Percentiles rank a stretch among this genome's conserved stretches.
phyloP scores from a whole-genome alignment of 2,888 invertebrate genomes.

The Lasioglossum marginatum region DNA sequence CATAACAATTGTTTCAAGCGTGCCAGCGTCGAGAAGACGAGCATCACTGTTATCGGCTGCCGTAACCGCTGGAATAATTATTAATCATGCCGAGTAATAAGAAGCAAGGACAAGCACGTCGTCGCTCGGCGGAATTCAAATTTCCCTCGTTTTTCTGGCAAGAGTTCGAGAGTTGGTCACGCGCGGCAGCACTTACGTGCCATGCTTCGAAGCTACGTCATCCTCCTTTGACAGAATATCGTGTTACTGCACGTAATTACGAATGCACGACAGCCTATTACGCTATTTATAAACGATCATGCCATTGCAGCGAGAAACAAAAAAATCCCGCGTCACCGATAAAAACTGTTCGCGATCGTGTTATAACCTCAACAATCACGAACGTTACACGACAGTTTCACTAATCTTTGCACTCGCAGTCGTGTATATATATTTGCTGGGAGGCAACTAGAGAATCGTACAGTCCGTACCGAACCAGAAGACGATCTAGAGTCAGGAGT shows the following conservation, averaged over 20 bases:
- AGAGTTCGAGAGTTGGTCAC: conserved; percentile 47
- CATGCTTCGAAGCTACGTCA: conserved; percentile 72
- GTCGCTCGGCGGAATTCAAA: conserved; percentile 36
- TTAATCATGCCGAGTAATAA: conserved; percentile 63
- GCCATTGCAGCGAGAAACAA: conserved; percentile 19
- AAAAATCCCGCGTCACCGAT: conserved; percentile 7
- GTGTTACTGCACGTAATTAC: conserved; percentile 49
- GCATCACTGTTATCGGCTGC: background rate
- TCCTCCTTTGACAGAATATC: conserved; percentile 70
- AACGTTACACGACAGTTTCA: conserved; percentile 44
- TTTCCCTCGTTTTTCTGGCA: conserved; percentile 53
- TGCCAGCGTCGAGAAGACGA: background rate
- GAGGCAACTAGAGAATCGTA: conserved; percentile 8
- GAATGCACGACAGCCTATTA: conserved; percentile 46
- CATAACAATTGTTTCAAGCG: background rate
- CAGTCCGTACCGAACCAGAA: background rate
- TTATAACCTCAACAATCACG: conserved; percentile 63
- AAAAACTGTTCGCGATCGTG: conserved; percentile 25
- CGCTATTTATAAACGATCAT: conserved; percentile 57
- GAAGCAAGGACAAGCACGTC: conserved; percentile 47
- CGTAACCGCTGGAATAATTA: conserved; percentile 29
- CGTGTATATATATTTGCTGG: background rate
- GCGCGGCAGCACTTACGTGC: conserved; percentile 66
- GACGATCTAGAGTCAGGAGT: conserved; percentile 4
- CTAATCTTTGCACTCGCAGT: conserved; percentile 36